Base-by-base conservation (phyloP, 2,888 invertebrate species). In the Hymenopus coronatus region DNA sequence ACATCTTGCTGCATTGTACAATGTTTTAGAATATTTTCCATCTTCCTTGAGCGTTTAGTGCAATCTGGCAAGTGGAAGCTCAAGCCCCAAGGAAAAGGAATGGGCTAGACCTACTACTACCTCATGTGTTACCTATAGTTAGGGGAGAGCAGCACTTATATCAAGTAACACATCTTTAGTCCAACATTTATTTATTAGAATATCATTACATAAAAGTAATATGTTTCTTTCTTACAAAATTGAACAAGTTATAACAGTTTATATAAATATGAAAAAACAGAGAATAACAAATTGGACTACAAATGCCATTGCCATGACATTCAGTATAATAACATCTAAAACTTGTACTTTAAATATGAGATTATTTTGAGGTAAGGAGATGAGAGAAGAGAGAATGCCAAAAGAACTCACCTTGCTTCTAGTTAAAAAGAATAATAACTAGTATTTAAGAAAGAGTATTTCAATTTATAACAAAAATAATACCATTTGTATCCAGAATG, bases 391-490 rank as follows among this genome's bases (percentile, higher is more conserved):
- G 89, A 89, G 89, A 88, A 90, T 15, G 27, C 20, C 54, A 20
- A 20, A 84, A 20, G 28, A 30, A 27, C 28, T 83, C 83, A 85
- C 90, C 90, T 91, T 91, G 90, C 90, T 86, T 88, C 88, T 89
- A 89, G 90, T 89, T 90, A 88, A 89, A 91, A 91, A 91, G 89
- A 89, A 91, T 87, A 83, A 88, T 89, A 90, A 90, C 87, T 88
- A 90, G 89, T 89, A 88, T 89, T 90, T 91, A 91, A 89, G 90
- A 90, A 91, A 91, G 90, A 91, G 91, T 91, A 91, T 91, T 91
- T 91, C 88, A 90, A 90, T 91, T 70, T 90, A 91, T 90, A 90
- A 91, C 90, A 90, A 91, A n/a, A n/a, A n/a, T n/a, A n/a, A n/a
- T n/a, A 91, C 89, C 90, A 90, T 90, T 90, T 89, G 87, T 90